Conservation (phyloP, 2,113 vertebrate genomes). For the Siniperca chuatsi region DNA sequence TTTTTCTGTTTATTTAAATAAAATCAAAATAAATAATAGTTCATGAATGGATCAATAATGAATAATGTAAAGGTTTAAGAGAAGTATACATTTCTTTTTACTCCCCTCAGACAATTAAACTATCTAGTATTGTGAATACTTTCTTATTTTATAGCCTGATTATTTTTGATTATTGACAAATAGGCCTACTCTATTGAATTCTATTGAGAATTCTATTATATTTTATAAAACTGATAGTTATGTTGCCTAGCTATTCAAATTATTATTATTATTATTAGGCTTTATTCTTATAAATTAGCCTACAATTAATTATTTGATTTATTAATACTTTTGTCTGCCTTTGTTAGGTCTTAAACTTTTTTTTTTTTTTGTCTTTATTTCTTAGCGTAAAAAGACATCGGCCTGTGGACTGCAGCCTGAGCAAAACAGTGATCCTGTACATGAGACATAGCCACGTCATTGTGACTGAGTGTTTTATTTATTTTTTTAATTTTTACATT, state of each 20-base stretch:
- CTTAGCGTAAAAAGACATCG: neutral
- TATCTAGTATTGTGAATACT: neutral
- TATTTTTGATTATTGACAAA: neutral
- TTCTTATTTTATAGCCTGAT: neutral
- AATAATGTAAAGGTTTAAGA: neutral
- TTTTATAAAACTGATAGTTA: neutral
- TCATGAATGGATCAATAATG: neutral
- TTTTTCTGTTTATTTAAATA: neutral
- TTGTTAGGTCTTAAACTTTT: neutral
- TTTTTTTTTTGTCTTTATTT: neutral
- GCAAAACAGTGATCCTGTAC: too few relatives aligned
- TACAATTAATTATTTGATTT: neutral
- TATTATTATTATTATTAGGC: too few relatives aligned
- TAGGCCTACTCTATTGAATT: neutral
- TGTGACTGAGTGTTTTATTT: neutral
- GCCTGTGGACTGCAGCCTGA: neutral
- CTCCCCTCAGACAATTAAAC: neutral
- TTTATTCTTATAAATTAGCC: neutral
- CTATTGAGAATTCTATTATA: neutral
- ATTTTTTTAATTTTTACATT: neutral
- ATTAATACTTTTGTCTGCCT: neutral
- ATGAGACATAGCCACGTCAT: neutral
- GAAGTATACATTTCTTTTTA: neutral
- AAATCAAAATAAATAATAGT: too few relatives aligned
- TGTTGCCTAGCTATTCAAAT: neutral